A percentile compares a stretch with the other conserved stretches of the same genome.
Conservation (phyloP, 2,888 invertebrate genomes). For the Hedya salicella region DNA sequence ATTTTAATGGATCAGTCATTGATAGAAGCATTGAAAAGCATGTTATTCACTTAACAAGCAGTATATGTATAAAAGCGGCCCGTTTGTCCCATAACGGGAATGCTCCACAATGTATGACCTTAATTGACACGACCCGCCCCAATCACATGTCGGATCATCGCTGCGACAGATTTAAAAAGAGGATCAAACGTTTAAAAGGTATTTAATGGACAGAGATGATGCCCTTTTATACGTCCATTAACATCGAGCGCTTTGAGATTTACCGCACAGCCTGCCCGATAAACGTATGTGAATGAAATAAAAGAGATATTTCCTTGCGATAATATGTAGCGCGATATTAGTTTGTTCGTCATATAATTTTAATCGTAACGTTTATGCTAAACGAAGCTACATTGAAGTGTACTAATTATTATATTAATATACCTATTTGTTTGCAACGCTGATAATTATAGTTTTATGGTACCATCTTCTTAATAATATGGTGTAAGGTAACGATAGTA, state of each 20-base stretch:
- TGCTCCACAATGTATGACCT: constrained; percentile 51
- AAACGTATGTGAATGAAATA: constrained; percentile 66
- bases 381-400: too few species aligned
- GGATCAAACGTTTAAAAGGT: constrained; percentile 85
- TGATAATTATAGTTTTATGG: too few species aligned
- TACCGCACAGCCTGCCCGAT: constrained; percentile 65
- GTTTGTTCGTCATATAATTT: not conserved
- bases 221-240: constrained; percentile 82
- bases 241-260: constrained; percentile 80
- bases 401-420: too few species aligned
- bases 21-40: constrained; percentile 9
- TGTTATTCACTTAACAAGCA: not conserved
- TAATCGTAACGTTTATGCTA: not conserved
- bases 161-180: constrained; percentile 79
- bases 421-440: too few species aligned
- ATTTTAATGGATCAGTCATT: not conserved
- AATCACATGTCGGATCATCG: constrained; percentile 77
- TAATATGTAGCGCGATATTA: not conserved
- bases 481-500: too few species aligned
- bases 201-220: constrained; percentile 83
- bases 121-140: constrained; percentile 73
- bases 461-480: too few species aligned
- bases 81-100: constrained; percentile 11
- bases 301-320: not conserved
- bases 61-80: constrained; percentile 12